Conservation (phyloP, 2,113 vertebrate species). For the Protobothrops flavoviridis region DNA sequence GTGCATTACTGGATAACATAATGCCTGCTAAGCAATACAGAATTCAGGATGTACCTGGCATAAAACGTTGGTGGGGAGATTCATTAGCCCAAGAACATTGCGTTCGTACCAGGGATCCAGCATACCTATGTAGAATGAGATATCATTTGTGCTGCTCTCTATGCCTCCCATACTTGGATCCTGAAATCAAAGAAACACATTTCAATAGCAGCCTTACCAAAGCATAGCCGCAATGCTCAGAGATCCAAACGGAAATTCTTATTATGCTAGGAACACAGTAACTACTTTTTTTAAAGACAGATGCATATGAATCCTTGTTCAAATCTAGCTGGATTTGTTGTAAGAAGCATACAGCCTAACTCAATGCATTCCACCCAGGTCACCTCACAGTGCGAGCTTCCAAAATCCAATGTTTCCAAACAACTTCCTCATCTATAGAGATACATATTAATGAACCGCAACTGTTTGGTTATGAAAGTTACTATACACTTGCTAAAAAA, state of each 20-base stretch:
- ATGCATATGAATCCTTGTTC: not conserved
- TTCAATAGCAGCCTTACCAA: not conserved
- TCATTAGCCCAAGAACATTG: slow-evolving; percentile 87
- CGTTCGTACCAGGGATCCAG: slow-evolving; percentile 96
- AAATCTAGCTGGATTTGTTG: not conserved
- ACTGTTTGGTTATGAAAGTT: not conserved
- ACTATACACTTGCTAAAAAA: not conserved
- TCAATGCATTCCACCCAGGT: not conserved
- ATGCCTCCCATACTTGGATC: slow-evolving; percentile 26
- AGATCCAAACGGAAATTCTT: not conserved
- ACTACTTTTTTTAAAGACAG: not conserved
- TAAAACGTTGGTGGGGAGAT: slow-evolving; percentile 82
- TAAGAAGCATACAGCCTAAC: not conserved
- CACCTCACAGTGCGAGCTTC: not conserved
- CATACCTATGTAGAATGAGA: slow-evolving; percentile 92
- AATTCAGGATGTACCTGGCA: slow-evolving; percentile 78
- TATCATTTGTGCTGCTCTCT: slow-evolving; percentile 88
- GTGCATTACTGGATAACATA: not conserved
- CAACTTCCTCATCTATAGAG: not conserved
- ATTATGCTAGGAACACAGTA: not conserved
- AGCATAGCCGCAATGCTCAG: not conserved
- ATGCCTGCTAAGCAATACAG: not conserved
- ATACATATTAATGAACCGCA: not conserved
- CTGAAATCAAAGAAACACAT: slow-evolving; percentile 46
- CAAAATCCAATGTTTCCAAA: not conserved